Percentiles rank a stretch among this genome's conserved stretches.
phyloP scores from a whole-genome alignment of 2,113 vertebrate genomes.

The Archocentrus centrarchus region DNA sequence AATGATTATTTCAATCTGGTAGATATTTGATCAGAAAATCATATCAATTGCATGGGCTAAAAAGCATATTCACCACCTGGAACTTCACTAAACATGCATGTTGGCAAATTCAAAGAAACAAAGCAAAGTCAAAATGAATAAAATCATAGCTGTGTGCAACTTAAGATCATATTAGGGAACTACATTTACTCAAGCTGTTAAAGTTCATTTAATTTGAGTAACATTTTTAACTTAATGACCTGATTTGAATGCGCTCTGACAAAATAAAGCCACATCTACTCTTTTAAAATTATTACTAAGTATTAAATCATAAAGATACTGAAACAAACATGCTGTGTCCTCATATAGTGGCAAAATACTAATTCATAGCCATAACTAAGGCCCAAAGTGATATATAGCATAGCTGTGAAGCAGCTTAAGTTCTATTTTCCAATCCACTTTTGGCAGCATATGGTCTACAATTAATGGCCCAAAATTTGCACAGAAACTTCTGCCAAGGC shows the following conservation, averaged over 20 bases:
- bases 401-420: neutral
- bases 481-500: slow-evolving; percentile 24
- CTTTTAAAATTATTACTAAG: neutral
- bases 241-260: neutral
- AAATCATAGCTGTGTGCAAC: no score
- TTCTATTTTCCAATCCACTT: neutral
- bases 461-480: slow-evolving; percentile 16
- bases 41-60: neutral
- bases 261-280: neutral
- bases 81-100: neutral
- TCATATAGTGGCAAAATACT: neutral
- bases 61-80: slow-evolving; percentile 23
- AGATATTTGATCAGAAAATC: slow-evolving; percentile 36
- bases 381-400: neutral
- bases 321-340: neutral
- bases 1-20: slow-evolving; percentile 45
- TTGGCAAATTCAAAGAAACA: neutral
- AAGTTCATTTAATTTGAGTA: no score
- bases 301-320: neutral
- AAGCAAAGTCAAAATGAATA: no score
- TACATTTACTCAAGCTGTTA: no score
- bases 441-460: slow-evolving; percentile 8
- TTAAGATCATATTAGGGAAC: no score
- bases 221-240: neutral
- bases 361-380: neutral